phyloP scores from a whole-genome alignment of 1,140 invertebrate genomes.

The Xylocopa sonorina region DNA sequence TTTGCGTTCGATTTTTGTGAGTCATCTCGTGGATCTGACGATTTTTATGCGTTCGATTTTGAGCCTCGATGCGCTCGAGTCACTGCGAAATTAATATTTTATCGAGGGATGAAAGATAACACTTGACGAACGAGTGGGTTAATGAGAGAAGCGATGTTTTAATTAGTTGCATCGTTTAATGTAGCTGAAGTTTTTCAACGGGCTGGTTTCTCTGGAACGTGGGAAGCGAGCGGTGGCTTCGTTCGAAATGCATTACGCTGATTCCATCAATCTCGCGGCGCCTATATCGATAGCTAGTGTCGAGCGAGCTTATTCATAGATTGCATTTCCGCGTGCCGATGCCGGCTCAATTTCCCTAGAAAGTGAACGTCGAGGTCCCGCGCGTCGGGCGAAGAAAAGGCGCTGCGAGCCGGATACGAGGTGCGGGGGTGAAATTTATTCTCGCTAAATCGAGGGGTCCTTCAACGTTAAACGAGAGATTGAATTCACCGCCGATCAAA shows the following conservation, averaged over 20 bases:
- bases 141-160: not conserved
- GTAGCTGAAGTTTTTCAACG: too few species aligned
- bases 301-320: constrained; percentile 25
- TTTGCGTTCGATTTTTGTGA: not conserved
- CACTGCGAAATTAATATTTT: too few species aligned
- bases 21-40: not conserved
- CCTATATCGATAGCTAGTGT: constrained; percentile 20
- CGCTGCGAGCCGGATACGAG: not conserved
- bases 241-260: not conserved
- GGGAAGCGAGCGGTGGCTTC: not conserved
- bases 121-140: not conserved
- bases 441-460: constrained; percentile 57
- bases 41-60: too few species aligned
- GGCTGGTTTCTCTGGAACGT: too few species aligned
- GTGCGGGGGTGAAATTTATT: constrained; percentile 54
- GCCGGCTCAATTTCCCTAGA: constrained; percentile 16
- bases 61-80: too few species aligned
- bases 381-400: not conserved
- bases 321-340: constrained; percentile 4
- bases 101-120: too few species aligned
- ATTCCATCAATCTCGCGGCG: constrained; percentile 6
- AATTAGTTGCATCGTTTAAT: not conserved
- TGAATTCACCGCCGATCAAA: constrained; percentile 57
- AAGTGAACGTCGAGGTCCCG: not conserved
- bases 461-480: constrained; percentile 59